Evolutionary conservation across 2,888 invertebrate species (phyloP).

Genomic region (Standfussiana lucernea): DNA sequence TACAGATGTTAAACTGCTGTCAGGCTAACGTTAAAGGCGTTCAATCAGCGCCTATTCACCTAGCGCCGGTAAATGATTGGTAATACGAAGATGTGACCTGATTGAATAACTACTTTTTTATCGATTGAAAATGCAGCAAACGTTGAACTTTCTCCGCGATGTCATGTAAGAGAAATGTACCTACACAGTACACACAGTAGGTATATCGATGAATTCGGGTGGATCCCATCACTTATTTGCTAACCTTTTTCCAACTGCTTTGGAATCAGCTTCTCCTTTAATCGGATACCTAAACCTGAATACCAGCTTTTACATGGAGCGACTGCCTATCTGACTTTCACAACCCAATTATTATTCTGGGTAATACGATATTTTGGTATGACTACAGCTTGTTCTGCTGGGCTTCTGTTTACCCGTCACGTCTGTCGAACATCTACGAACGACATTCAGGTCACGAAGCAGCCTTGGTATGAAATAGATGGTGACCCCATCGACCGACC

Average conservation of each 20-base stretch:
- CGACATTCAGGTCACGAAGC: neutral
- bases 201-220: constrained; percentile 1
- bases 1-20: neutral
- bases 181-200: no score
- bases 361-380: neutral
- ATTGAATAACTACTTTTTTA: constrained; percentile 32
- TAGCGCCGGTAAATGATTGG: constrained; percentile 6
- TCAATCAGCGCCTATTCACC: neutral
- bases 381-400: neutral
- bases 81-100: constrained; percentile 21
- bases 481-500: neutral
- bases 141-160: constrained; percentile 51
- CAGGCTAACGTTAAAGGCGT: neutral
- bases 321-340: neutral
- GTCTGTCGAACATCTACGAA: neutral
- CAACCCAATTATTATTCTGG: neutral
- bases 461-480: neutral
- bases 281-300: no score
- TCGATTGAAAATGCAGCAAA: constrained; percentile 38
- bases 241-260: neutral
- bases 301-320: no score
- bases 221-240: neutral
- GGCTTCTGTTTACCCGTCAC: neutral
- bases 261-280: neutral
- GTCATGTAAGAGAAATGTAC: constrained; percentile 32